A percentile compares a stretch with the other conserved stretches of the same genome.
Conservation (phyloP, 2,113 vertebrate species). For the Illadopsis cleaveri region DNA sequence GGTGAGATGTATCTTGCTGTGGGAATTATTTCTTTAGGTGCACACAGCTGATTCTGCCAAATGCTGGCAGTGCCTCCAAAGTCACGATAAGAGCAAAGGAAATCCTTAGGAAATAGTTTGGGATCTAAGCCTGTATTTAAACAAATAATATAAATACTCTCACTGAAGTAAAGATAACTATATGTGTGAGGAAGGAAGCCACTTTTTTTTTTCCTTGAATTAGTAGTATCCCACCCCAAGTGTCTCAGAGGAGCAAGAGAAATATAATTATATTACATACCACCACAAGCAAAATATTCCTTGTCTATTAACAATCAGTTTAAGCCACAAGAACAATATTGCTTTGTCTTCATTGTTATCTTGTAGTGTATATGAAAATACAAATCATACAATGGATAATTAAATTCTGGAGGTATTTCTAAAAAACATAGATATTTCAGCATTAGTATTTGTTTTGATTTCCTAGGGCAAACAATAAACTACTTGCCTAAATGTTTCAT, state of each 20-base stretch:
- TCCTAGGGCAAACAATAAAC: neutral
- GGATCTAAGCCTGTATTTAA: neutral
- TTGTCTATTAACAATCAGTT: neutral
- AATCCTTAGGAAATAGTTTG: conserved; percentile 14
- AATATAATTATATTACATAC: neutral
- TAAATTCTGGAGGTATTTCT: neutral
- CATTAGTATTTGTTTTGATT: neutral
- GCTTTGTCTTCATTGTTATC: neutral
- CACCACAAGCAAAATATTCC: neutral
- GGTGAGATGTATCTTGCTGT: neutral
- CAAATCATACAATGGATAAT: neutral
- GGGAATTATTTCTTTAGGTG: neutral
- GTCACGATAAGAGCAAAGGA: neutral
- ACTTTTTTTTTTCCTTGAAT: neutral
- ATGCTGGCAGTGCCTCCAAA: neutral
- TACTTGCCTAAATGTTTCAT: neutral
- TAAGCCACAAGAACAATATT: neutral
- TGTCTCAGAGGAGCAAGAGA: neutral
- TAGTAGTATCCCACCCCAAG: neutral
- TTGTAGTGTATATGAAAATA: neutral
- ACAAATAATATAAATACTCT: neutral
- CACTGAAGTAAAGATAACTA: neutral
- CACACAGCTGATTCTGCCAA: neutral
- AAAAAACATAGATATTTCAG: neutral
- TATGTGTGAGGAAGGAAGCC: neutral